These are phyloP conservation scores for Aquatica leii DNA, from an alignment of 2,888 invertebrate genomes.

Conservation along the genomic window DNA sequence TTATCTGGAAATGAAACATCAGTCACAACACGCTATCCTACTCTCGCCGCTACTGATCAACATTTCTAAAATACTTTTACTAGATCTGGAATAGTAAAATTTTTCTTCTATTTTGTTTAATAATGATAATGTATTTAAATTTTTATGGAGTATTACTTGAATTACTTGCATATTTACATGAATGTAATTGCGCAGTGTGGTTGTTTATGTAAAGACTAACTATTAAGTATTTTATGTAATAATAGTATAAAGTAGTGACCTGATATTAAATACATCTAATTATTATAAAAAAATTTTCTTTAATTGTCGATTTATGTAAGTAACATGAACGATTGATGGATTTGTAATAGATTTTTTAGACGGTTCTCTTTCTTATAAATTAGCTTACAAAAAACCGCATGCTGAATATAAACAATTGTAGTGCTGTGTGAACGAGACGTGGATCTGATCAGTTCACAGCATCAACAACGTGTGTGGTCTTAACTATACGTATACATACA, in stretches of 20 bases:
- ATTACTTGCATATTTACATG: too few species aligned
- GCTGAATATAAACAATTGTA: constrained; percentile 43
- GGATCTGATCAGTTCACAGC: constrained; percentile 53
- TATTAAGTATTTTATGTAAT: neutral
- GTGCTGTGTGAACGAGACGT: constrained; percentile 49
- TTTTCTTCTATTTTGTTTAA: constrained; percentile 30
- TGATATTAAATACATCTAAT: neutral
- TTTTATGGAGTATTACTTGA: too few species aligned
- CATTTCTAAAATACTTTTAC: constrained; percentile 40
- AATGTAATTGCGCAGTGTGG: too few species aligned
- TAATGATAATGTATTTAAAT: too few species aligned
- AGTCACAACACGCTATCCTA: constrained; percentile 42
- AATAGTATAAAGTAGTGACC: too few species aligned
- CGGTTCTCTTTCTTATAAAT: constrained; percentile 4
- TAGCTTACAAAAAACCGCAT: constrained; percentile 32
- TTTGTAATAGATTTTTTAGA: neutral
- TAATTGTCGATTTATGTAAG: neutral
- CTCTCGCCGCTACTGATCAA: constrained; percentile 44
- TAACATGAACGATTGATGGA: neutral
- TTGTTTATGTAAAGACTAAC: too few species aligned
- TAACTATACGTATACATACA: constrained; percentile 42
- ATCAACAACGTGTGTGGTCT: constrained; percentile 53
- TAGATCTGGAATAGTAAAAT: constrained; percentile 36
- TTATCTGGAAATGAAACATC: constrained; percentile 35
- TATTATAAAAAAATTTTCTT: too few species aligned